Conservation (phyloP, 2,113 vertebrate species). For the Nerophis ophidion region DNA sequence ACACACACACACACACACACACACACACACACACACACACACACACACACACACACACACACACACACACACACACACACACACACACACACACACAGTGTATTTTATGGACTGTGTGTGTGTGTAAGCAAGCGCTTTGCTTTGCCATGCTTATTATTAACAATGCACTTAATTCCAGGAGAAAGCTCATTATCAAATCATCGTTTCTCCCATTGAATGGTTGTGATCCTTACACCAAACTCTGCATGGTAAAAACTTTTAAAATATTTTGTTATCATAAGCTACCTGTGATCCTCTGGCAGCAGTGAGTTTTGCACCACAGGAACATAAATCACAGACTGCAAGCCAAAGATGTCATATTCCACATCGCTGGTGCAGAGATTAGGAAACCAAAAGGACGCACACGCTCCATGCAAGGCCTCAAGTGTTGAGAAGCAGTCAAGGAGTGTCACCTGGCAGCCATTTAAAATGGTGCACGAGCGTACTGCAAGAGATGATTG, state of each 20-base stretch:
- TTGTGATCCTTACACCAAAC: constrained; percentile 54
- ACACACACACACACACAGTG: no score
- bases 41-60: no score
- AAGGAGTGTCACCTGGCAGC: constrained; percentile 54
- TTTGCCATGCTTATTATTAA: neutral
- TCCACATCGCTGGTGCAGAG: constrained; percentile 50
- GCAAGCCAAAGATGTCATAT: constrained; percentile 69
- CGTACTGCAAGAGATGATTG: constrained; percentile 56
- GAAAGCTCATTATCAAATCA: constrained; percentile 57
- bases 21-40: no score
- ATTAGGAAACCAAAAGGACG: constrained; percentile 68
- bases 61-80: no score
- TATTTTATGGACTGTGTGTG: neutral
- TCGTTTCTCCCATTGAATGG: constrained; percentile 27
- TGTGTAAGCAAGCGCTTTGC: neutral
- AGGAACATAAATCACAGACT: constrained; percentile 71
- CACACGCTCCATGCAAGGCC: constrained; percentile 54
- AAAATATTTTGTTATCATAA: constrained; percentile 28
- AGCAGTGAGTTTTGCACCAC: constrained; percentile 48
- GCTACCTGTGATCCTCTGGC: constrained; percentile 63
- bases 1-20: no score
- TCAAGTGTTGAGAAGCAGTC: constrained; percentile 49
- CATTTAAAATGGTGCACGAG: constrained; percentile 58
- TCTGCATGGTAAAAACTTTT: constrained; percentile 74
- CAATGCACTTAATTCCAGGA: neutral